Conservation (phyloP, 2,888 invertebrate species). For the Axea sp. region DNA sequence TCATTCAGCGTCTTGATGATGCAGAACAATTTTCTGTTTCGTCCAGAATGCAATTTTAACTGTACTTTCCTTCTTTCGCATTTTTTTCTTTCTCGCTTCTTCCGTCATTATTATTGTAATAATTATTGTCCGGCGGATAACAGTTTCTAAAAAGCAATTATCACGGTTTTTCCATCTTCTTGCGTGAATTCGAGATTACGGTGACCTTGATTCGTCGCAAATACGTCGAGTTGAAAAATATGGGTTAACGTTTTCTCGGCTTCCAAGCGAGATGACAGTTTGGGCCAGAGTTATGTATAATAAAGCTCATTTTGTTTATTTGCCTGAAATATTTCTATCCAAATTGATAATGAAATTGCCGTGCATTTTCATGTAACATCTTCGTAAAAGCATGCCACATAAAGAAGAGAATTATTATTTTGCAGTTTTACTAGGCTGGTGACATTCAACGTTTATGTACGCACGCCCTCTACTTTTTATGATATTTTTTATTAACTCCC, state of each 20-base stretch:
- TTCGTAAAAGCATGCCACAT: no score
- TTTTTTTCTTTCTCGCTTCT: slow-evolving; percentile 3
- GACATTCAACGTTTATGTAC: no score
- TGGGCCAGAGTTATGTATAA: no score
- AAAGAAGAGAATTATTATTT: no score
- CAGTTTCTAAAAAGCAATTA: slow-evolving; percentile 51
- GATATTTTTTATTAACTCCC: no score
- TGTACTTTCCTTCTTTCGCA: slow-evolving; percentile 32
- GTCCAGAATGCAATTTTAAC: slow-evolving; percentile 56
- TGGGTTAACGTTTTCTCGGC: slow-evolving; percentile 47
- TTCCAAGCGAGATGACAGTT: slow-evolving; percentile 1
- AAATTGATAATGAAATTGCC: slow-evolving; percentile 33
- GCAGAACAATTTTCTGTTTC: slow-evolving; percentile 51
- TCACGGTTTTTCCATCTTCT: slow-evolving; percentile 27
- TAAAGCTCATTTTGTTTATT: neutral
- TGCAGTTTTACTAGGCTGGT: no score
- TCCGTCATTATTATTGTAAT: slow-evolving; percentile 33
- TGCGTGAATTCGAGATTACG: slow-evolving; percentile 40
- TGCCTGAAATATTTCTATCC: slow-evolving; percentile 14
- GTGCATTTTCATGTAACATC: no score
- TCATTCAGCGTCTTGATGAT: slow-evolving; percentile 31
- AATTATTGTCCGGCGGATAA: slow-evolving; percentile 48
- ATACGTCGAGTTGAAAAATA: slow-evolving; percentile 31
- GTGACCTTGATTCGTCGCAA: slow-evolving; percentile 42
- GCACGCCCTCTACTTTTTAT: no score